Evolutionary conservation across 2,888 invertebrate genomes (phyloP).

Genomic region (Cryptus armator): DNA sequence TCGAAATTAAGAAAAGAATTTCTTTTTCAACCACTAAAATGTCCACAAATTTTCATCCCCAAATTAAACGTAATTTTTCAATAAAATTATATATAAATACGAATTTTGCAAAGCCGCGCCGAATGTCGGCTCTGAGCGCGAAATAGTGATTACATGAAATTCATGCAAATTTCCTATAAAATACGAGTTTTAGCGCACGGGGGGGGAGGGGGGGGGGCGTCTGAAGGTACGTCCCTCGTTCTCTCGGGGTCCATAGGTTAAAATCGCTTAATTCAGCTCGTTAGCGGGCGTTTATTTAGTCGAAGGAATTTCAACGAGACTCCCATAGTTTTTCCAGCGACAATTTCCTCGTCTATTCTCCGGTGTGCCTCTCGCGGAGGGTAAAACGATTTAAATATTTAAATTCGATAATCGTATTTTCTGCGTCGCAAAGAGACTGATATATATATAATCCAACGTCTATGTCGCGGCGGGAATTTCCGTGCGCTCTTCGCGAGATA

Average conservation of each 20-base stretch:
- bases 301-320: conserved; percentile 68
- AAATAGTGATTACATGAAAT: conserved; percentile 39
- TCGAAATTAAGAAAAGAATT: neutral
- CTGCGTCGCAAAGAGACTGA: conserved; percentile 42
- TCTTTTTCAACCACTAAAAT: neutral
- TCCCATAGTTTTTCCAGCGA: conserved; percentile 67
- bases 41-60: no score
- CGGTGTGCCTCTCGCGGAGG: conserved; percentile 35
- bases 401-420: conserved; percentile 82
- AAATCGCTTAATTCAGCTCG: conserved; percentile 81
- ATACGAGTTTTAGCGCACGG: neutral
- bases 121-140: neutral
- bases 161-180: conserved; percentile 45
- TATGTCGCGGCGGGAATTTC: conserved; percentile 6
- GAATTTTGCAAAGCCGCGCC: conserved; percentile 6
- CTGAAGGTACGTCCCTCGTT: neutral
- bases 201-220: neutral
- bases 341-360: conserved; percentile 24
- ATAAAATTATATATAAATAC: neutral
- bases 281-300: conserved; percentile 82
- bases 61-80: no score
- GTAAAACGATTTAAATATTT: conserved; percentile 79
- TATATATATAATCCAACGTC: no score
- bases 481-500: neutral
- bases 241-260: conserved; percentile 44